Evolutionary conservation across 2,888 invertebrate genomes (phyloP).

Genomic region (Loripinus fragilis): DNA sequence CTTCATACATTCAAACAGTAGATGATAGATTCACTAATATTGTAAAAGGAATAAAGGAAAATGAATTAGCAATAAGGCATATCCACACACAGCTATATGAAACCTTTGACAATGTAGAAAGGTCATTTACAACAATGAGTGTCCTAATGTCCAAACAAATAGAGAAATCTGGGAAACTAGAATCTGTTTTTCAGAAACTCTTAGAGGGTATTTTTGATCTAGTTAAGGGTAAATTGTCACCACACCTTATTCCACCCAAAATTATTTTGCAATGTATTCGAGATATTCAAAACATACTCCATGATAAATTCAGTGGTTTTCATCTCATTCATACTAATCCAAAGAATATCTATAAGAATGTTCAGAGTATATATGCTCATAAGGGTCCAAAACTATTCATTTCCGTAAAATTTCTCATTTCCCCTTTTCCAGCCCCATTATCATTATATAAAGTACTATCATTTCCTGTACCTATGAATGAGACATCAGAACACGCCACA

Average conservation of each 20-base stretch:
- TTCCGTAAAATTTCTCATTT: too few species aligned
- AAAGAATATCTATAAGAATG: constrained; percentile 25
- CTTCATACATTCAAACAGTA: constrained; percentile 18
- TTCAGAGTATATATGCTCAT: constrained; percentile 14
- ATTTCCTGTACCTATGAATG: constrained; percentile 29
- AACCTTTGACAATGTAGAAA: constrained; percentile 24
- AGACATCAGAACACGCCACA: constrained; percentile 28
- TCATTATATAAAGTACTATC: too few species aligned
- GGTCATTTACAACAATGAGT: constrained; percentile 25
- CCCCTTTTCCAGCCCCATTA: too few species aligned
- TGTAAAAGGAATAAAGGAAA: constrained; percentile 17
- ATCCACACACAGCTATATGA: constrained; percentile 26
- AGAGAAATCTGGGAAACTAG: constrained; percentile 12
- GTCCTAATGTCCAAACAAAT: constrained; percentile 23
- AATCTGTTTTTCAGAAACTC: constrained; percentile 17
- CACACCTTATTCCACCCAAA: constrained; percentile 18
- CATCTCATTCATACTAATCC: constrained; percentile 29
- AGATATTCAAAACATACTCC: constrained; percentile 27
- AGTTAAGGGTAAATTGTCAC: constrained; percentile 36
- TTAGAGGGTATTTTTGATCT: constrained; percentile 27
- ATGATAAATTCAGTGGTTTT: constrained; percentile 33
- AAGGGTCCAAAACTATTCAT: constrained; percentile 5
- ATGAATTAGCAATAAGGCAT: constrained; percentile 30
- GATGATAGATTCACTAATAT: constrained; percentile 28
- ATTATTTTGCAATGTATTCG: constrained; percentile 11